Evolutionary conservation across 2,797 vertebrate genomes (phyloP), one percentile per base, ranked within the genome.

Genomic region (Centropyge bicolor): DNA sequence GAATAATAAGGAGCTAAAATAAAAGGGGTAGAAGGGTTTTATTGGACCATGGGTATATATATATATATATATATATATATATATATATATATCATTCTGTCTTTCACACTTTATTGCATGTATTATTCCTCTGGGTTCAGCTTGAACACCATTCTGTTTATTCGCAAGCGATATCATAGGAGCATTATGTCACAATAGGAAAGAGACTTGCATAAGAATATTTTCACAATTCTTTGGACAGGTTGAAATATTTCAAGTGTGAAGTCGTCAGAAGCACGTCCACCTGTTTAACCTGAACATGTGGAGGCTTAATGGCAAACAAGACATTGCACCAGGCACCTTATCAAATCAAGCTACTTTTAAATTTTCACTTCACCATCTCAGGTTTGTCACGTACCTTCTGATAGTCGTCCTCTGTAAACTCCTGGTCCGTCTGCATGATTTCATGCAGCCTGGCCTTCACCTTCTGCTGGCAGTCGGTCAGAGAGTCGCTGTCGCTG

Each of bases 401-500:
- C 41, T 76, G 76, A 68, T 95, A 97, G 88, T 98, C 97, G 20
- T 97, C 96, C 24, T 95, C 90, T 2, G 91, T 92, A 66, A 98
- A 99, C 10, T 94, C 89, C 38, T 95, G 92, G 61, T 97, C 95
- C 89, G 96, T 98, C 94, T 99, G 98, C 95, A 99, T 96, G 91
- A 98, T 99, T 82, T 98, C 97, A 16, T 96, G 98, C 13, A 99
- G 95, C 5, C 95, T 92, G 2, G 97, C 97, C 86, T 99, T 99
- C 67, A 99, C 98, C 19, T 95, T 96, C 88, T 97, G 98, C 65
- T 99, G 98, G 82, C 97, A 99, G 92, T 97, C 96, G 51, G 96
- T 98, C 71, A 99, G 92, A 5, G 98, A 98, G 87, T 99, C 98
- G 0, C 97, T 96, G 86, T 99, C 97, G 0, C 97, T 98, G 93